These are phyloP conservation scores for Oenanthe oenanthe DNA, from an alignment of 2,113 vertebrate species.

Conservation along the genomic window DNA sequence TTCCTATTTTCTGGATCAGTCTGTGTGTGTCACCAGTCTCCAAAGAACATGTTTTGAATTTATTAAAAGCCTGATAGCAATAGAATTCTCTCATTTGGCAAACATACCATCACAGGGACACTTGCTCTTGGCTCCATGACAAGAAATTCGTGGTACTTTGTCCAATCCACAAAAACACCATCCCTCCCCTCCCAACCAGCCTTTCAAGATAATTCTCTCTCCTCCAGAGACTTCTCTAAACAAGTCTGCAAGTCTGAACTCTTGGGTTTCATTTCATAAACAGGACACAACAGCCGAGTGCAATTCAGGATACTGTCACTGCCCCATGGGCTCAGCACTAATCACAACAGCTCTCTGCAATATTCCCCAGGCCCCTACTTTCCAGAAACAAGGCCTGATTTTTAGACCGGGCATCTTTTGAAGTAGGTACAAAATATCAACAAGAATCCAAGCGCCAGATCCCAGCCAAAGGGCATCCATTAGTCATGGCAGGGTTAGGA, in stretches of 20 bases:
- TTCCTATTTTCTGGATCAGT: constrained; percentile 30
- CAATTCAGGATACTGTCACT: constrained; percentile 83
- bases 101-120: not conserved
- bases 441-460: constrained; percentile 83
- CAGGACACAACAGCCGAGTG: constrained; percentile 83
- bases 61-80: constrained; percentile 9
- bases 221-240: constrained; percentile 60
- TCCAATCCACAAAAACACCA: constrained; percentile 38
- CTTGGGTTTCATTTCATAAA: constrained; percentile 86
- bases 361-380: constrained; percentile 87
- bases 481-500: constrained; percentile 52
- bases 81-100: constrained; percentile 49
- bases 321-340: constrained; percentile 80
- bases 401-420: constrained; percentile 87
- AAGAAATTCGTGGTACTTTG: constrained; percentile 39
- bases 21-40: constrained; percentile 32
- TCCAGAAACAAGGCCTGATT: constrained; percentile 83
- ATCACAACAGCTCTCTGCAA: constrained; percentile 90
- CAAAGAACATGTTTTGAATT: constrained; percentile 49
- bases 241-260: constrained; percentile 41
- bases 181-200: constrained; percentile 5
- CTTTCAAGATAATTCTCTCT: constrained; percentile 51
- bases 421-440: constrained; percentile 89
- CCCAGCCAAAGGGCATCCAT: constrained; percentile 87
- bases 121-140: constrained; percentile 4